Evolutionary conservation across 2,797 vertebrate genomes (phyloP), one percentile per base, ranked within the genome.

Genomic region (Huso huso): DNA sequence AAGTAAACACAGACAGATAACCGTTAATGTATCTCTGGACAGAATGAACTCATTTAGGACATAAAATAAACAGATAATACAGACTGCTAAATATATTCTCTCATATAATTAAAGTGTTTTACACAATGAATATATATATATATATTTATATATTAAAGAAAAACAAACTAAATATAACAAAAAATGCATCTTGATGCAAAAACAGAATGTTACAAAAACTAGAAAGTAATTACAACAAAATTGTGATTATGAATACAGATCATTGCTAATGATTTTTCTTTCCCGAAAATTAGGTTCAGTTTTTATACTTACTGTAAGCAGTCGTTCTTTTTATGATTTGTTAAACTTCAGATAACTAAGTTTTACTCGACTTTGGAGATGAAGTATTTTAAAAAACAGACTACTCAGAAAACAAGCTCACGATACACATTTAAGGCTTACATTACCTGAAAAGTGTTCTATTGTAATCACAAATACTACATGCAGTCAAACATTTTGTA

Each of bases 391-490:
- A 83, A 86, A 83, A 71, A 82, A 87, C 83, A 74, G 68, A 82
- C 79, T 77, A 86, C 77, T 93, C 91, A 91, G 92, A 91, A 93
- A 79, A 90, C 85, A 87, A 87, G 87, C 87, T 91, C 91, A 93
- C 85, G 75, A 90, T 89, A 84, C 78, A 94, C 89, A 85, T 73
- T 70, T 82, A 92, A 93, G 91, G 89, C 84, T 92, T 83, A 88
- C 87, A 92, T 80, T 86, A 88, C 90, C 79, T 89, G 89, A 92
- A 89, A 91, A 92, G 88, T 91, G 88, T 91, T 90, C 89, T 88
- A 91, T 93, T 93, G 92, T 93, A 93, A 93, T 86, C 89, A 90
- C 88, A 86, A 92, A 80, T 85, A 90, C 89, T 86, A 90, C 91
- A 94, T 90, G 86, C 87, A 88, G 82, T 82, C 84, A 86, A 91